phyloP scores from a whole-genome alignment of 1,140 invertebrate genomes.

The Phymorhynchus buccinoides region DNA sequence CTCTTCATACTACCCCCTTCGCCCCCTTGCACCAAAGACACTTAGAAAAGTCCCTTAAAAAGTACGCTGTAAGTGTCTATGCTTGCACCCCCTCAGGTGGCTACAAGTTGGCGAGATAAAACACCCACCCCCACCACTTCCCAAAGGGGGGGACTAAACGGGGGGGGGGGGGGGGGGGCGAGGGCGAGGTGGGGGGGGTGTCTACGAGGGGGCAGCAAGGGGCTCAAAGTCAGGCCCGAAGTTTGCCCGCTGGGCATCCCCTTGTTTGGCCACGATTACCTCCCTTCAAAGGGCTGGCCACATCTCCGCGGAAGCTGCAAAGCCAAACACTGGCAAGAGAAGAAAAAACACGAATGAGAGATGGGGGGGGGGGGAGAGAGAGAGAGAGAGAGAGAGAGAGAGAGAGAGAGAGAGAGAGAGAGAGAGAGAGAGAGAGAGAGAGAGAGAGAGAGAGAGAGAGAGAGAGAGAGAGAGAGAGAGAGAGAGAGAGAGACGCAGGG shows the following conservation, averaged over 20 bases:
- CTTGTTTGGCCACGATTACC: not conserved
- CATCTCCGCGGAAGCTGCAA: not conserved
- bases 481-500: no score
- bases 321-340: not conserved
- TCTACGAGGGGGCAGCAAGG: not conserved
- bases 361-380: not conserved
- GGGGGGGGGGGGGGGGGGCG: no score
- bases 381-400: not conserved
- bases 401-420: not conserved
- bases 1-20: no score
- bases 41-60: constrained; percentile 21
- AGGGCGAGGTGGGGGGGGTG: no score
- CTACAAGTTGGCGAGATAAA: not conserved
- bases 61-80: no score
- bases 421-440: not conserved
- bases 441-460: not conserved
- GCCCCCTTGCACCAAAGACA: no score
- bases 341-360: no score
- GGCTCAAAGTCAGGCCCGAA: constrained; percentile 9
- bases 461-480: not conserved
- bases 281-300: constrained; percentile 5
- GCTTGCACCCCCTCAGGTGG: not conserved
- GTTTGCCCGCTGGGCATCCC: constrained; percentile 8
- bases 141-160: no score
- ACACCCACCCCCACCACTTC: no score